These are phyloP conservation scores for Porphyrio hochstetteri DNA, from an alignment of 2,113 vertebrate genomes.

Conservation along the genomic window DNA sequence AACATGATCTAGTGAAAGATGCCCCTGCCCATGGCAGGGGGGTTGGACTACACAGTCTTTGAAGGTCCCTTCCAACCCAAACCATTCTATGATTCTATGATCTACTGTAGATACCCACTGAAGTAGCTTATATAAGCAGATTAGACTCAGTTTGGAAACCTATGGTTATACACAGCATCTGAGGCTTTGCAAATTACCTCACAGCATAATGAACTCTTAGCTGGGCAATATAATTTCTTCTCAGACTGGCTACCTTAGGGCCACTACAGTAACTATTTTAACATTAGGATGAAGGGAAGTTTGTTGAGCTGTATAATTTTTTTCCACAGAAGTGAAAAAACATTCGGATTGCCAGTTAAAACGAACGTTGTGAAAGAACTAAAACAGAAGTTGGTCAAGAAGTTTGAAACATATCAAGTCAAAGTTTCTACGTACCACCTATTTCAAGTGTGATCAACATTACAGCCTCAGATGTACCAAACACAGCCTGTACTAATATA, in stretches of 20 bases:
- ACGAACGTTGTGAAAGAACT: background rate
- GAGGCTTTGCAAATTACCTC: background rate
- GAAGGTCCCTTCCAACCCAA: background rate
- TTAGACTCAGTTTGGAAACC: background rate
- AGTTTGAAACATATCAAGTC: background rate
- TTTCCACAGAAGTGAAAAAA: background rate
- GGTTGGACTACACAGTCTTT: background rate
- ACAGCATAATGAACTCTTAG: background rate
- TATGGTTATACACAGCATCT: background rate
- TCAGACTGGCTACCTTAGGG: background rate
- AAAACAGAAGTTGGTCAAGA: background rate
- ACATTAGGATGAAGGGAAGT: background rate
- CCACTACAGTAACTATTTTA: background rate
- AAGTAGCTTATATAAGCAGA: background rate
- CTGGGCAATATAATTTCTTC: background rate
- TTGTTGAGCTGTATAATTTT: background rate
- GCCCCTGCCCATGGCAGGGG: background rate
- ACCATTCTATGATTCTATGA: background rate
- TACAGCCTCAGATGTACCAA: background rate
- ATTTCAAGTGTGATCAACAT: background rate
- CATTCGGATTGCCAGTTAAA: background rate
- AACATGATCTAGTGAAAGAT: background rate
- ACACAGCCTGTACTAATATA: background rate
- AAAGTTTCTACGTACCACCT: background rate
- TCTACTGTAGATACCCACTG: background rate